Conservation (phyloP, 53 echinoderm and acorn worm genomes). For the Crossaster papposus region DNA sequence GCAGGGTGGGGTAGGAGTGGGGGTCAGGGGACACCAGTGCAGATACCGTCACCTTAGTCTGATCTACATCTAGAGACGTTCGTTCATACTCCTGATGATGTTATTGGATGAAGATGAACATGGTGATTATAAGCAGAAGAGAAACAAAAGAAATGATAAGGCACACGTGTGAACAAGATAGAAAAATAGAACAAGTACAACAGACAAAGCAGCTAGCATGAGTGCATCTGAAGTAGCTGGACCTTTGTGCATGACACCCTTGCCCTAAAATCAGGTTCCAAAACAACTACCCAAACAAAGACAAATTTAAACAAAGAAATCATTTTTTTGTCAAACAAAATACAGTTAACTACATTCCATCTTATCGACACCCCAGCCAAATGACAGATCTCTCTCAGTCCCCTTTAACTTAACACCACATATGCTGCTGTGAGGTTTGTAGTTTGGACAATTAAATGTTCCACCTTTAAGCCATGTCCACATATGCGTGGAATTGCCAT, state of each 20-base stretch:
- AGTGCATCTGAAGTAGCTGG: not conserved
- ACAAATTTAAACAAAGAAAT: not conserved
- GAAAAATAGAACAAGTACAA: not conserved
- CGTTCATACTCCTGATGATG: conserved; percentile 63
- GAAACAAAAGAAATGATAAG: conserved; percentile 47
- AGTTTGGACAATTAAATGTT: no score
- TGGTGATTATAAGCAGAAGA: conserved; percentile 43
- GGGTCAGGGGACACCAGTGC: conserved; percentile 20
- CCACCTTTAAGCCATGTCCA: no score
- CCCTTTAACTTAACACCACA: no score
- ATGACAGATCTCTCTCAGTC: no score
- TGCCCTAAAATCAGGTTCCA: no score
- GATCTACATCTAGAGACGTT: conserved; percentile 56
- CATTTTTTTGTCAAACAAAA: no score
- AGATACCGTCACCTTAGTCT: conserved; percentile 67
- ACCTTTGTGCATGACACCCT: not conserved
- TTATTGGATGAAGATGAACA: conserved; percentile 44
- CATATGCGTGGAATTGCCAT: no score
- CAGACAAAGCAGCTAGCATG: not conserved
- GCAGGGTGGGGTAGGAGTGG: no score
- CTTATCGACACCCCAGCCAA: no score
- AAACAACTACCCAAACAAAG: not conserved
- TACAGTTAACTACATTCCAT: no score
- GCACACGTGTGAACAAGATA: conserved; percentile 45
- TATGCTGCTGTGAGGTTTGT: no score